Evolutionary conservation across 2,888 invertebrate genomes (phyloP).

Genomic region (Pantelozetes paolii): DNA sequence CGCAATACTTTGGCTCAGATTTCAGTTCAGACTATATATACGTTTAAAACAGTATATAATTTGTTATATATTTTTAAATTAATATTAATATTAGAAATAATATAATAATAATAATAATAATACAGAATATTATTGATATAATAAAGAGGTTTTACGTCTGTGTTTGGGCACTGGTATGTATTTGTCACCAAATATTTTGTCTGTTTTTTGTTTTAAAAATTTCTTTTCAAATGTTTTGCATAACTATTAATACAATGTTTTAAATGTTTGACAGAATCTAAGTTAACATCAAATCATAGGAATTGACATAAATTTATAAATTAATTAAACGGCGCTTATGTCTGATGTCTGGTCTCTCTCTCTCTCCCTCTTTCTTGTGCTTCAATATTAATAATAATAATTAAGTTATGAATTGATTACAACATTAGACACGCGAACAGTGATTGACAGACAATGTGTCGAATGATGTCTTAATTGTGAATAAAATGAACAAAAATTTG

Average conservation of each 20-base stretch:
- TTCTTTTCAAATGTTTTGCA: neutral
- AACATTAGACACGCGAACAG: conserved; percentile 15
- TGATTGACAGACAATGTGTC: conserved; percentile 19
- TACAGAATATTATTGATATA: neutral
- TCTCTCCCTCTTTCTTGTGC: conserved; percentile 4
- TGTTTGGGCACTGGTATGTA: conserved; percentile 11
- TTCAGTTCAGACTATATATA: conserved; percentile 8
- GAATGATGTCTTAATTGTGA: conserved; percentile 2
- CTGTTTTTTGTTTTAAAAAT: neutral
- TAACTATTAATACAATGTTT: neutral
- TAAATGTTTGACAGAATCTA: neutral
- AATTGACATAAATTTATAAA: conserved; percentile 22
- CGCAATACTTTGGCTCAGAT: conserved; percentile 30
- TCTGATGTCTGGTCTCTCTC: neutral
- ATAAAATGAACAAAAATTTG: conserved; percentile 18
- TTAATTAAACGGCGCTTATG: conserved; percentile 23
- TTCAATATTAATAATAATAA: conserved; percentile 18
- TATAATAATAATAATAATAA: neutral
- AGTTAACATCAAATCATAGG: neutral
- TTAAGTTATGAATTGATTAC: conserved; percentile 1
- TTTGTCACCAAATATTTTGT: conserved; percentile 9
- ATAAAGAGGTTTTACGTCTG: conserved; percentile 6
- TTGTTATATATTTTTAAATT: neutral
- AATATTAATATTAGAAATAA: neutral
- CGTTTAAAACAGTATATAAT: neutral